Evolutionary conservation across 2,797 vertebrate species (phyloP).

Genomic region (Loris lydekkerianus): DNA sequence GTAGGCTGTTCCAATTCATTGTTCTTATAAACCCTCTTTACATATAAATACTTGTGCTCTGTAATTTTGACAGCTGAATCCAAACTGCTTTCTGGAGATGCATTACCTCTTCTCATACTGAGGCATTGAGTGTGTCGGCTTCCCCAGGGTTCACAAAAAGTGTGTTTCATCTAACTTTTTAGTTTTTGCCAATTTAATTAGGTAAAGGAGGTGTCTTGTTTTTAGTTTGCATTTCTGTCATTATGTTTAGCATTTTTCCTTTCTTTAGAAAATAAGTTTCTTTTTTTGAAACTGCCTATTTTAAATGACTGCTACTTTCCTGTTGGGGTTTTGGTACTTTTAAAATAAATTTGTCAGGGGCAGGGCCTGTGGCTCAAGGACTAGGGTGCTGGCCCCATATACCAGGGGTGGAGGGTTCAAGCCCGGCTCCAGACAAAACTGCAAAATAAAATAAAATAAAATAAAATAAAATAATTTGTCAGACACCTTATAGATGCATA

Average conservation of each 20-base stretch:
- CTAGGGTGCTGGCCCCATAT: too few species aligned
- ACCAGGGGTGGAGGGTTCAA: too few species aligned
- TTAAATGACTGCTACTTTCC: background rate
- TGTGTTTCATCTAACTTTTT: background rate
- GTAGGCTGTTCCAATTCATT: background rate
- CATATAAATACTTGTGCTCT: background rate
- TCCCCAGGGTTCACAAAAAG: background rate
- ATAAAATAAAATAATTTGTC: background rate
- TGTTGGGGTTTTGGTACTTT: background rate
- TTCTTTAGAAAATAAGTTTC: background rate
- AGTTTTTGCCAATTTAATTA: background rate
- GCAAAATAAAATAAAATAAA: too few species aligned
- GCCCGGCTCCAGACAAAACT: too few species aligned
- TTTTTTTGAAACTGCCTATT: background rate
- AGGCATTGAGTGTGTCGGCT: background rate
- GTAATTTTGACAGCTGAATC: background rate
- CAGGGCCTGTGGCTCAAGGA: too few species aligned
- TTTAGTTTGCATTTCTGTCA: background rate
- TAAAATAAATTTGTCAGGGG: background rate
- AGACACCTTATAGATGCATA: background rate
- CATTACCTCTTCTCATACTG: background rate
- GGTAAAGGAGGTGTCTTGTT: background rate
- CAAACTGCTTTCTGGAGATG: background rate
- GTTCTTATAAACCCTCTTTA: background rate
- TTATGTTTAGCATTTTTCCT: background rate